Base-by-base conservation (phyloP, 2,888 invertebrate genomes). In the Charanyca ferruginea region DNA sequence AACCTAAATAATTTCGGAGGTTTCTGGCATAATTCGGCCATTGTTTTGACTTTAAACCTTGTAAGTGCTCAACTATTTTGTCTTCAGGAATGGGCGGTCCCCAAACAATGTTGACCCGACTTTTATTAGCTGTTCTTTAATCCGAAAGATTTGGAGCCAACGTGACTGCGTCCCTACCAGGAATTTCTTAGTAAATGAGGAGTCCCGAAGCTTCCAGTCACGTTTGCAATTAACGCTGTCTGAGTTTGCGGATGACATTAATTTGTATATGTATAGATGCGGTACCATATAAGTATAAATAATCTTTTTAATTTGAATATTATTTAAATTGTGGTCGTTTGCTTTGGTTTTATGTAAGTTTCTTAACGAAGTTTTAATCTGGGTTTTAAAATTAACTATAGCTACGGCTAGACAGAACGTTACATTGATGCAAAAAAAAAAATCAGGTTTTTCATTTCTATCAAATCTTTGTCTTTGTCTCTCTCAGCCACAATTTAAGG, bases 221-320 rank as follows among this genome's bases (percentile, higher is more conserved):
- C 79, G 81, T 81, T 77, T 72, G 73, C 65, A 80, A 81, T 83
- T 81, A 84, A 74, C 64, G 57, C 59, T 71, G 9, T 25, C n/a
- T 35, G 49, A 52, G 60, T 55, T 53, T 58, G 44, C 41, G 54
- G 53, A 53, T 63, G 52, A 61, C 61, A 73, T 70, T 68, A 68
- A 69, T 78, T 53, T 71, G 62, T 53, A 62, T 69, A n/a, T n/a
- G n/a, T n/a, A 62, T 65, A 73, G 20, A 73, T 52, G 38, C n/a
- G 22, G 8, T 20, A 1, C 16, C 59, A 35, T 48, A 22, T 32
- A 48, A 42, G 13, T 9, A 16, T 35, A 11, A 32, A 42, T 54
- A 23, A 28, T 5, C 7, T 38, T 38, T 51, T 42, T 38, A 9
- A 13, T 35, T 22, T 7, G 2, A 42, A 20, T 60, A 52, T 75